Conservation (phyloP, 2,797 vertebrate species). For the Enteromius paludinosus region DNA sequence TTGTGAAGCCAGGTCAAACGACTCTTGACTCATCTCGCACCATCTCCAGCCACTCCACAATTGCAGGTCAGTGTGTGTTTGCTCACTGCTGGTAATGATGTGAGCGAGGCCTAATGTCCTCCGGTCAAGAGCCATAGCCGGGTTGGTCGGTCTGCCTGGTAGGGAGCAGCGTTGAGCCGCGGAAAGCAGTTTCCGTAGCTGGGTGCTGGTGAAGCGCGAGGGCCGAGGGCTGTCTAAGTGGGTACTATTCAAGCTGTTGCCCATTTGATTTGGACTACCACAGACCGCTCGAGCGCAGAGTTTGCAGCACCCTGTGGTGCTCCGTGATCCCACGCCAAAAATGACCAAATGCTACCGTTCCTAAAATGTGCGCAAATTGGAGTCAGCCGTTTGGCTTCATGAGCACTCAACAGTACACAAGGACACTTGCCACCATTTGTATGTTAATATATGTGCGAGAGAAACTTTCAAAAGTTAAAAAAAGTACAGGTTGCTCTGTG, state of each 20-base stretch:
- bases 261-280: conserved; percentile 84
- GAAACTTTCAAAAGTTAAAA: conserved; percentile 45
- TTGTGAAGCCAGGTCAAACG: conserved; percentile 18
- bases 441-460: conserved; percentile 57
- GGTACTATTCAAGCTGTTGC: conserved; percentile 88
- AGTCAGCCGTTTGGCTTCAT: conserved; percentile 80
- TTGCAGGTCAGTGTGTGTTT: conserved; percentile 55
- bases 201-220: conserved; percentile 67
- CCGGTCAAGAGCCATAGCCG: conserved; percentile 44
- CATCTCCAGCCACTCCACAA: conserved; percentile 21
- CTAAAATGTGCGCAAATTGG: conserved; percentile 81
- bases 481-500: conserved; percentile 49
- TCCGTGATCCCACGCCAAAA: conserved; percentile 78
- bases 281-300: conserved; percentile 80
- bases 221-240: conserved; percentile 83
- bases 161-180: conserved; percentile 35
- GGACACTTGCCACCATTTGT: conserved; percentile 60
- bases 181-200: conserved; percentile 53
- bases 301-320: conserved; percentile 83
- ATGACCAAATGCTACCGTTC: conserved; percentile 84
- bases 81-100: conserved; percentile 56
- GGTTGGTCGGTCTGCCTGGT: conserved; percentile 45
- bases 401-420: conserved; percentile 57
- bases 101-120: conserved; percentile 57
- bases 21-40: conserved; percentile 32